Conservation (phyloP, 2,797 vertebrate genomes). For the Fundulus diaphanus region DNA sequence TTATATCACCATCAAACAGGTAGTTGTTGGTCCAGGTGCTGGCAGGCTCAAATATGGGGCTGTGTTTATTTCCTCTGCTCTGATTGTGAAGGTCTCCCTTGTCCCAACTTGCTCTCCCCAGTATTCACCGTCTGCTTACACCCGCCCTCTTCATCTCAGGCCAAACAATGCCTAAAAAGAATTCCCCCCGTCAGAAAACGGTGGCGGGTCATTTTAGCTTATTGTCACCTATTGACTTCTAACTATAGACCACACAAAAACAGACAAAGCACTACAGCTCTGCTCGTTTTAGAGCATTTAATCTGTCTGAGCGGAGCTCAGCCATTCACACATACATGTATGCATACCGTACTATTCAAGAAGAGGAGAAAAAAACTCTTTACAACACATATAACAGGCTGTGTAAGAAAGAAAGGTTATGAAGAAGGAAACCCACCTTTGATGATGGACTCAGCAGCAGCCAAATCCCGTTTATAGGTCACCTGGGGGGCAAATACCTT, state of each 20-base stretch:
- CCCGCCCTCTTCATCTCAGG: slow-evolving; percentile 36
- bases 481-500: slow-evolving; percentile 85
- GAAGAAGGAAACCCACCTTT: slow-evolving; percentile 85
- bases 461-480: slow-evolving; percentile 94
- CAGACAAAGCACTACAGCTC: slow-evolving; percentile 22
- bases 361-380: neutral
- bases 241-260: slow-evolving; percentile 28
- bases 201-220: slow-evolving; percentile 25
- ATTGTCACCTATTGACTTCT: slow-evolving; percentile 32
- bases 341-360: slow-evolving; percentile 1
- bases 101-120: slow-evolving; percentile 66
- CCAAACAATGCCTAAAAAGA: slow-evolving; percentile 54
- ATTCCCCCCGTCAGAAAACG: slow-evolving; percentile 8
- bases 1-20: slow-evolving; percentile 65
- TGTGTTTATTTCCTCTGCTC: slow-evolving; percentile 65
- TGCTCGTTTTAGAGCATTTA: slow-evolving; percentile 24
- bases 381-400: neutral
- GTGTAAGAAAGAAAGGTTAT: neutral
- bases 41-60: slow-evolving; percentile 40
- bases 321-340: slow-evolving; percentile 22
- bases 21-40: slow-evolving; percentile 73
- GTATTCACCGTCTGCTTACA: slow-evolving; percentile 53
- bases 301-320: slow-evolving; percentile 18
- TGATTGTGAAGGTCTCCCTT: slow-evolving; percentile 66
- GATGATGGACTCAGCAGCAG: slow-evolving; percentile 92